Evolutionary conservation across 1,140 invertebrate genomes (phyloP).

Genomic region (Apis florea): DNA sequence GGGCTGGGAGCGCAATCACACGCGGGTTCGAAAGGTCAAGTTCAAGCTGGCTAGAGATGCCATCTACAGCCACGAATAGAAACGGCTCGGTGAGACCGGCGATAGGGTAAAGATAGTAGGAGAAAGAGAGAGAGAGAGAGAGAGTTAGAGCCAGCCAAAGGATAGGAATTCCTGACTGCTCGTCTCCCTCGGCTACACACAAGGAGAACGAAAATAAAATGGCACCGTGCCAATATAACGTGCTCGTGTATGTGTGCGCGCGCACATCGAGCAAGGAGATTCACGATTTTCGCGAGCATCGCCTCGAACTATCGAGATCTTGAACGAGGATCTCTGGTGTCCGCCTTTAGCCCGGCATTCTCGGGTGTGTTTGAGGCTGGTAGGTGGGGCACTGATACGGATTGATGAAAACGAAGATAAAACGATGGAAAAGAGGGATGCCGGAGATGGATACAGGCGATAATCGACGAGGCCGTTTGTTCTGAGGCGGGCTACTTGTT

Average conservation of each 20-base stretch:
- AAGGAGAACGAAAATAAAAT: conserved; percentile 62
- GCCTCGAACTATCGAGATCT: neutral
- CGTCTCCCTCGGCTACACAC: conserved; percentile 7
- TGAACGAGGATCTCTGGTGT: neutral
- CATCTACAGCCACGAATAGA: conserved; percentile 53
- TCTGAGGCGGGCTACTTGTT: conserved; percentile 39
- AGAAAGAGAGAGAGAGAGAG: conserved; percentile 16
- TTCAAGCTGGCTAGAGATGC: conserved; percentile 58
- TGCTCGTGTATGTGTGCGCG: conserved; percentile 12
- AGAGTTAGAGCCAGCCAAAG: neutral
- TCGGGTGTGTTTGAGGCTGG: too few species aligned
- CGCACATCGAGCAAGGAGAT: conserved; percentile 40
- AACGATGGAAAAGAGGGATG: neutral
- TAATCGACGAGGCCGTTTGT: conserved; percentile 37
- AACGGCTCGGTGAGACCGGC: conserved; percentile 36
- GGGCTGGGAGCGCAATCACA: conserved; percentile 50
- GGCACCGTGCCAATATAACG: conserved; percentile 57
- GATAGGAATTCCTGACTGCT: conserved; percentile 21
- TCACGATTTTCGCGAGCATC: conserved; percentile 56
- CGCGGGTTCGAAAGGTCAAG: conserved; percentile 66
- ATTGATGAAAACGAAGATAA: conserved; percentile 35
- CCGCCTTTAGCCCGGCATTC: too few species aligned
- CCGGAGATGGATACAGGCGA: conserved; percentile 28
- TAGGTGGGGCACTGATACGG: neutral
- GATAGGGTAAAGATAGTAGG: conserved; percentile 44